A percentile compares a stretch with the other conserved stretches of the same genome.
Evolutionary conservation across 2,797 vertebrate genomes (phyloP).

Genomic region (Scomberomorus guttatus): DNA sequence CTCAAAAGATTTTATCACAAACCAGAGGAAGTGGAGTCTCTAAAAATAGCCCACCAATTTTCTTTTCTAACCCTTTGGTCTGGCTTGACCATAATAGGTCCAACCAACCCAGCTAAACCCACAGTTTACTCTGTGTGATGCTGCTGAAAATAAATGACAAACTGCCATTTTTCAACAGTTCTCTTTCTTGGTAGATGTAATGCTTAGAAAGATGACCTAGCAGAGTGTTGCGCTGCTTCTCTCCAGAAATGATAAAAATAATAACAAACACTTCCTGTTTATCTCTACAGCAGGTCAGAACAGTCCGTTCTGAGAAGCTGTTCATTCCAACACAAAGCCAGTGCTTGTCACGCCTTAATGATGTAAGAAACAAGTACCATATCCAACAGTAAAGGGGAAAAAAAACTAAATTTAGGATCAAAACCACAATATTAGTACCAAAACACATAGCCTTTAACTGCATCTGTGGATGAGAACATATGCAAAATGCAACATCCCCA

Average conservation of each 20-base stretch:
- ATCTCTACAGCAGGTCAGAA: conserved; percentile 64
- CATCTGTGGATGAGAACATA: neutral
- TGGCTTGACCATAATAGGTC: conserved; percentile 46
- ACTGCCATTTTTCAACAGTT: conserved; percentile 4
- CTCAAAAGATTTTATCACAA: conserved; percentile 63
- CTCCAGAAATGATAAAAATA: conserved; percentile 58
- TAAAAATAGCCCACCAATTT: conserved; percentile 65
- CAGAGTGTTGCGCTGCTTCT: conserved; percentile 51
- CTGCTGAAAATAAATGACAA: conserved; percentile 44
- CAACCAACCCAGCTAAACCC: conserved; percentile 35
- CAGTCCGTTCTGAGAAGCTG: conserved; percentile 61
- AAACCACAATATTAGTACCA: neutral
- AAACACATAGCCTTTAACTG: neutral
- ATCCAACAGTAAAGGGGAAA: neutral
- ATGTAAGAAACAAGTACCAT: neutral
- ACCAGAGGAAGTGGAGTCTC: conserved; percentile 59
- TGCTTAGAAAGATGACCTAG: conserved; percentile 31
- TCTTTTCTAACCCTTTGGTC: conserved; percentile 53
- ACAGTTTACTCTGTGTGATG: conserved; percentile 20
- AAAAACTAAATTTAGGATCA: neutral
- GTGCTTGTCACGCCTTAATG: conserved; percentile 7
- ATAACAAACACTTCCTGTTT: conserved; percentile 85
- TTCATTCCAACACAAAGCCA: conserved; percentile 52
- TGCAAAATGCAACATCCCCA: neutral
- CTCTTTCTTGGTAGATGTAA: conserved; percentile 31